Conservation (phyloP, 2,113 vertebrate species). For the Trochalopteron elliotii region DNA sequence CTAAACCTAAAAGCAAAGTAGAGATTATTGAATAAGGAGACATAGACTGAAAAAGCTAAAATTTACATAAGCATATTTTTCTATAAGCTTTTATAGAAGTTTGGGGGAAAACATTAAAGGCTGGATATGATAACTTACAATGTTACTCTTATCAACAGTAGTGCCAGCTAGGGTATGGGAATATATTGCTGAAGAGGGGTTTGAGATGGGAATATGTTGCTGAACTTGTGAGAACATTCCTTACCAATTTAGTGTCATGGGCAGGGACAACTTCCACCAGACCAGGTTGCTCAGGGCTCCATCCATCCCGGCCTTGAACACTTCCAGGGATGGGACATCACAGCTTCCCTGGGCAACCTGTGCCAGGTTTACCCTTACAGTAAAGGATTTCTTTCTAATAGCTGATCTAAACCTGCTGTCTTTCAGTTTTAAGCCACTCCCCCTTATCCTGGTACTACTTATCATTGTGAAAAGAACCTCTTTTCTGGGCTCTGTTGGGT, state of each 20-base stretch:
- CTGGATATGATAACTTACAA: background rate
- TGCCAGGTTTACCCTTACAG: background rate
- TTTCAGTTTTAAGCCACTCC: background rate
- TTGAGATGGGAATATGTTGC: background rate
- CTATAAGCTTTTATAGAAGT: background rate
- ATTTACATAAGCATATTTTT: background rate
- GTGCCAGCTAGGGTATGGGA: background rate
- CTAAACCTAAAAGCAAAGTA: background rate
- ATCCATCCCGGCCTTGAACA: background rate
- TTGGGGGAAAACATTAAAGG: background rate
- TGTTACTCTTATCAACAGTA: background rate
- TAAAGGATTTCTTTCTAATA: background rate
- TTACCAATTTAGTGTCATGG: background rate
- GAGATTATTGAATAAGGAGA: background rate
- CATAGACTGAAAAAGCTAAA: background rate
- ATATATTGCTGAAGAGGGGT: background rate
- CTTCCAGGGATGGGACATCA: fast-evolving
- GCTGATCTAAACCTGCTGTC: background rate
- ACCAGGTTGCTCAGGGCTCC: background rate
- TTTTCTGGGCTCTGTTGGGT: background rate
- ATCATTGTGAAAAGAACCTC: background rate
- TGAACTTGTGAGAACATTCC: background rate
- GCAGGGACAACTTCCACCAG: background rate
- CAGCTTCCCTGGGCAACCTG: background rate
- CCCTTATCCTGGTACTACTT: background rate